Conservation (phyloP, 64 coral and sea anemone species). For the Dendrophyllia cribrosa region DNA sequence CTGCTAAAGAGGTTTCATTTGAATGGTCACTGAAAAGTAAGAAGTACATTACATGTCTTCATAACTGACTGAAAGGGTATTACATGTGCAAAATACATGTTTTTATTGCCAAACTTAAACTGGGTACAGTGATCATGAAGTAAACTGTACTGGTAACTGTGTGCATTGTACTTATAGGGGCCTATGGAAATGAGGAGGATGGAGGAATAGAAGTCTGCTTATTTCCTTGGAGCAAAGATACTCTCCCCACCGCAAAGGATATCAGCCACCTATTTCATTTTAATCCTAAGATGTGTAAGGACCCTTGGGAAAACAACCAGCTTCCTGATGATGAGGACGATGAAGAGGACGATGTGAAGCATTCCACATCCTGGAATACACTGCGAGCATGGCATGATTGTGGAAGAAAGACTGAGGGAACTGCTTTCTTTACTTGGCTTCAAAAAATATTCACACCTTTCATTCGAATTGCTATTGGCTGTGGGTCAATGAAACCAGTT, state of each 20-base stretch:
- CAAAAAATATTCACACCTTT: slow-evolving; percentile 51
- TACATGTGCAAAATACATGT: too few relatives aligned
- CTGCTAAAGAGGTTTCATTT: too few relatives aligned
- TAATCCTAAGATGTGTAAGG: slow-evolving; percentile 52
- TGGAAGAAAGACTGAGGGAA: background rate
- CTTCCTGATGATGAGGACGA: background rate
- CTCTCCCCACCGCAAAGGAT: slow-evolving; percentile 35
- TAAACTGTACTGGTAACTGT: background rate
- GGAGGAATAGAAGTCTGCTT: slow-evolving; percentile 61
- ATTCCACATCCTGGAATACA: background rate
- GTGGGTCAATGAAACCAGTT: slow-evolving; percentile 69
- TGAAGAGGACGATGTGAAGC: background rate
- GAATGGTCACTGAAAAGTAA: too few relatives aligned
- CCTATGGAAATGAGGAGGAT: slow-evolving; percentile 55
- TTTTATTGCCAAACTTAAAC: too few relatives aligned
- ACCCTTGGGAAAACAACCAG: background rate
- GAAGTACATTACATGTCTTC: too few relatives aligned
- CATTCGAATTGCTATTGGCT: slow-evolving; percentile 37
- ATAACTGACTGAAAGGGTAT: too few relatives aligned
- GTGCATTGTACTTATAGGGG: background rate
- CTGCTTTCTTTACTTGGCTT: slow-evolving; percentile 49
- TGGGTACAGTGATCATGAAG: too few relatives aligned
- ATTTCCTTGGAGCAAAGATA: slow-evolving; percentile 59
- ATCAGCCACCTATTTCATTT: slow-evolving; percentile 39
- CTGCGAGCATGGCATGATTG: background rate